These are phyloP conservation scores for Microcaecilia unicolor DNA, from an alignment of 2,797 vertebrate species.

Conservation along the genomic window DNA sequence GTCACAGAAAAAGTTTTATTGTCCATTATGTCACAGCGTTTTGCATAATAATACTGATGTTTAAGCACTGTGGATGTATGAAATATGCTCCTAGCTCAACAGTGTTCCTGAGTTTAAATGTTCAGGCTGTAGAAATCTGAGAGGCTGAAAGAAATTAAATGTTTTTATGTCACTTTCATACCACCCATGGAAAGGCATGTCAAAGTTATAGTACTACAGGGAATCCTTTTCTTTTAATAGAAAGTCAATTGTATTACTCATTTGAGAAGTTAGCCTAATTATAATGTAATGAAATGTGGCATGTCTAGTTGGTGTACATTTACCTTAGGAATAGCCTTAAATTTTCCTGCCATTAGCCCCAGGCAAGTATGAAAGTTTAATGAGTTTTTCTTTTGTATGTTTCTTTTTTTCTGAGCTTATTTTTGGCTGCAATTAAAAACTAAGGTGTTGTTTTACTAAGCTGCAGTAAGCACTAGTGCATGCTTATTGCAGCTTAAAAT, in stretches of 20 bases:
- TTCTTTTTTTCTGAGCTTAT: constrained; percentile 4
- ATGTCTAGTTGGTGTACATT: constrained; percentile 3
- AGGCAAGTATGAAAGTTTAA: constrained; percentile 17
- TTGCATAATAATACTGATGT: too few relatives aligned
- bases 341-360: constrained; percentile 20
- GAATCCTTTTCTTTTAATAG: constrained; percentile 25
- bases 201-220: constrained; percentile 20
- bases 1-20: too few relatives aligned
- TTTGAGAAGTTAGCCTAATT: constrained; percentile 38
- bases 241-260: constrained; percentile 24
- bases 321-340: constrained; percentile 14
- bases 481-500: too few relatives aligned
- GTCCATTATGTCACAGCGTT: too few relatives aligned
- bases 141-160: constrained; percentile 4
- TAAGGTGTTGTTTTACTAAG: too few relatives aligned
- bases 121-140: too few relatives aligned
- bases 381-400: not conserved
- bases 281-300: constrained; percentile 30
- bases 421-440: constrained; percentile 13
- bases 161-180: not conserved
- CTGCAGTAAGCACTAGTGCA: too few relatives aligned
- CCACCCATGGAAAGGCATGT: constrained; percentile 15
- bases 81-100: too few relatives aligned
- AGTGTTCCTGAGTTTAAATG: too few relatives aligned
- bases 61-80: too few relatives aligned